A percentile compares a stretch with the other conserved stretches of the same genome.
Evolutionary conservation across 2,797 vertebrate genomes (phyloP).

Genomic region (Microctenopoma steveboyesi): DNA sequence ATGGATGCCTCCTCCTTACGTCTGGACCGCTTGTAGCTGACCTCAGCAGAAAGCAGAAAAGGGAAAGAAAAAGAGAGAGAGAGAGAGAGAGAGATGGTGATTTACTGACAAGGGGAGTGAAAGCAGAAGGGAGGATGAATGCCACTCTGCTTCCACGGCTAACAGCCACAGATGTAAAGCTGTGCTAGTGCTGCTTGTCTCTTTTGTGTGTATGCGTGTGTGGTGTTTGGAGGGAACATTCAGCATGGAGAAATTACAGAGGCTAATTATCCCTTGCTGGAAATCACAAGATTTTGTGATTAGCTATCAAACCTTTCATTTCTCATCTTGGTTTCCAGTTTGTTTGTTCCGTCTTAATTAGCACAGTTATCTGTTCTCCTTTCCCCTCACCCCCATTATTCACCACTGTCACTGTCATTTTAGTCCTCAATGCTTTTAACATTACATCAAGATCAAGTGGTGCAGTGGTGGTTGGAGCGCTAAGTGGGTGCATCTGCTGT

Average conservation of each 20-base stretch:
- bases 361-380: slow-evolving; percentile 40
- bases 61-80: slow-evolving; percentile 66
- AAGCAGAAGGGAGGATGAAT: slow-evolving; percentile 45
- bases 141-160: slow-evolving; percentile 55
- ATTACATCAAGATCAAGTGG: slow-evolving; percentile 51
- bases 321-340: slow-evolving; percentile 43
- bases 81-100: slow-evolving; percentile 47
- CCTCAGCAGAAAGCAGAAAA: slow-evolving; percentile 85
- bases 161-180: slow-evolving; percentile 54
- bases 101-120: slow-evolving; percentile 58
- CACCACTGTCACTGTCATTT: slow-evolving; percentile 38
- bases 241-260: slow-evolving; percentile 30
- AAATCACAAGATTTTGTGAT: slow-evolving; percentile 58
- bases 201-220: background rate
- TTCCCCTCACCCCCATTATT: slow-evolving; percentile 41
- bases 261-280: slow-evolving; percentile 50
- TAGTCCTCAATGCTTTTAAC: slow-evolving; percentile 47
- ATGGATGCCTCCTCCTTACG: slow-evolving; percentile 86
- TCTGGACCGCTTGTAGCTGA: slow-evolving; percentile 87
- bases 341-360: slow-evolving; percentile 56
- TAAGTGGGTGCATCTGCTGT: slow-evolving; percentile 60
- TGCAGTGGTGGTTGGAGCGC: slow-evolving; percentile 50
- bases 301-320: slow-evolving; percentile 58
- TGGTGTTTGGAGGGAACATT: slow-evolving; percentile 18
- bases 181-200: slow-evolving; percentile 15